Evolutionary conservation across 1,140 invertebrate genomes (phyloP), one percentile per base, ranked within the genome.

Genomic region (Trachymyrmex septentrionalis): DNA sequence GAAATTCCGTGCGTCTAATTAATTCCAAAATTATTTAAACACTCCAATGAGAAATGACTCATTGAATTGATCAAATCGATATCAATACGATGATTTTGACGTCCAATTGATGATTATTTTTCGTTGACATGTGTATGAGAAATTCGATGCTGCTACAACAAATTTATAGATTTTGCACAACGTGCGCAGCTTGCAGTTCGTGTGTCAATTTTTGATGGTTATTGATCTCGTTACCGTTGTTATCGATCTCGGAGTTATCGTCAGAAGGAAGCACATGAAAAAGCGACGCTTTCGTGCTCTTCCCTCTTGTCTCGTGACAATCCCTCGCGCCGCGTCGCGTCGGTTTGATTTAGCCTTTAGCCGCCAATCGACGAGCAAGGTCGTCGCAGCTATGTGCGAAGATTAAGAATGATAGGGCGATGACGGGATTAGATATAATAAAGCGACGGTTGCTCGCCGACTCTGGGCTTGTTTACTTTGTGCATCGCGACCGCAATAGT

Each of bases 381-480:
- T 69, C 64, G 34, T 71, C 50, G 48, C 48, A 34, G 21, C 48
- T 81, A 81, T 71, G 21, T 38, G 38, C 55, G 55, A 84, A 73
- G 55, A 63, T 84, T 80, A 80, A 30, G 34, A 76, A 24, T 10
- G 57, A 63, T 63, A 48, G 34, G 21, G 14, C 64, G 21, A 50
- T 14, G 21, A 50, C 12, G 38, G 66, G 38, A 81, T 81, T 71
- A 71, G 77, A 81, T 69, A 14, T 44, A 71, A 71, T 81, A 69
- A 44, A 77, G 14, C 66, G 48, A 66, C 53, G 59, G 66, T 19
- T 21, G 16, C 27, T 19, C 24, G 27, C 53, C 19, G 24, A 59
- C 48, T 69, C 67, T 57, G 12, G 63, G 10, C 30, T 38, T 71
- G 2, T 86, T 87, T 88, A 77, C 16, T 59, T 88, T 53, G 24